Percentiles rank a stretch among this genome's conserved stretches.
phyloP scores from a whole-genome alignment of 2,888 invertebrate species.

The Hypena proboscidalis region DNA sequence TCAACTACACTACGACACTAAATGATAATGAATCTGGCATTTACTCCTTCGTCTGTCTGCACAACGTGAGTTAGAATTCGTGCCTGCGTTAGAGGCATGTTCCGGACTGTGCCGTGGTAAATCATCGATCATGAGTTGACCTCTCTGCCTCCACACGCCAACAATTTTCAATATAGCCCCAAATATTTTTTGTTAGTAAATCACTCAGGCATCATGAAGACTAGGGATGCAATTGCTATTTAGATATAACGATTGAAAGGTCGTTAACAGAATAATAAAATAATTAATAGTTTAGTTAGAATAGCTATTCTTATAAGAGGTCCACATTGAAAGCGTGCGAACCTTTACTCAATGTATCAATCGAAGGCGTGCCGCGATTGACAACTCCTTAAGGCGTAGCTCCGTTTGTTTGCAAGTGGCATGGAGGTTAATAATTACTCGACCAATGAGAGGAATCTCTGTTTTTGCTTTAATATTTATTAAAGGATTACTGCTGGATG shows the following conservation, averaged over 20 bases:
- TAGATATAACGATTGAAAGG: constrained; percentile 1
- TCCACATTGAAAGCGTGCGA: background rate
- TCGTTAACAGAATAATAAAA: background rate
- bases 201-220: constrained; percentile 25
- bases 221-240: constrained; percentile 9
- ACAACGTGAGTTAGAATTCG: constrained; percentile 58
- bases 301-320: background rate
- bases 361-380: constrained; percentile 34
- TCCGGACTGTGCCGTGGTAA: constrained; percentile 51
- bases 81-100: constrained; percentile 51
- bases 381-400: constrained; percentile 31
- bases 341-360: constrained; percentile 7
- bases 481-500: constrained; percentile 38
- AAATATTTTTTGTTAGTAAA: constrained; percentile 35
- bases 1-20: constrained; percentile 58
- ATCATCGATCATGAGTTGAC: constrained; percentile 66
- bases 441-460: constrained; percentile 21
- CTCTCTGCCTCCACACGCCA: constrained; percentile 33
- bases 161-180: constrained; percentile 12
- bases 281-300: too few species aligned
- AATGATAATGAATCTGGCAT: constrained; percentile 66
- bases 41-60: constrained; percentile 42
- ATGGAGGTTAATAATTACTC: constrained; percentile 21
- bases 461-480: constrained; percentile 32
- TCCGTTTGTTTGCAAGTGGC: constrained; percentile 13